Evolutionary conservation across 92 coral and sea anemone species (phyloP), one percentile per base, ranked within the genome.

Genomic region (Pocillopora meandrina): DNA sequence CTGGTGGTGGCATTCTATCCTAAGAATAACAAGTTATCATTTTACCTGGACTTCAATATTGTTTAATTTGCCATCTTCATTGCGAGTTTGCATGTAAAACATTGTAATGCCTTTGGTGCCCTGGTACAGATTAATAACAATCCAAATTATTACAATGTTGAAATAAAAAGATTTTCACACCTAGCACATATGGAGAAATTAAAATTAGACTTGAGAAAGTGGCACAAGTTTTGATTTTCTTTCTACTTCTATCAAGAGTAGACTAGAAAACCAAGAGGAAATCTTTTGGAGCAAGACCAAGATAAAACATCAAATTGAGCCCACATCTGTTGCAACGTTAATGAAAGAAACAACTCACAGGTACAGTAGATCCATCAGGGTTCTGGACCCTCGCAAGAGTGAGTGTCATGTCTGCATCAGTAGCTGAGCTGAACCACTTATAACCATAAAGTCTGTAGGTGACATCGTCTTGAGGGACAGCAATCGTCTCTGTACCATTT

Each of bases 401-500:
- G 21, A 95, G 78, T 9, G 94, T 78, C 71, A 95, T 86, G 67
- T 95, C 91, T 20, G 98, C 93, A 91, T 95, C 98, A 59, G 98
- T 93, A 21, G 98, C 98, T 73, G 97, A 93, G 47, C 97, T 89
- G 82, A 95, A 95, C 98, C 98, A 95, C 69, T 95, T 95, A 88
- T 93, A 93, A 5, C 98, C 98, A 91, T 82, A 92, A 65, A 95
- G 85, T 52, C 78, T 88, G 78, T 87, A 93, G 23, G 91, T 87
- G 21, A 92, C 95, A 88, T 95, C 93, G 13, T 71, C 90, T 78
- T 93, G 94, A 14, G 87, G 90, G 2, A 89, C 74, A 9, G 98
- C 98, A 13, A 87, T 52, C 1, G 97, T 95, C 88, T 95, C 97
- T 77, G 97, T 95, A 11, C 98, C 97, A 88, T 90, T 83, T 72